A percentile compares a stretch with the other conserved stretches of the same genome.
These are phyloP conservation scores for Antennarius striatus DNA, from an alignment of 2,113 vertebrate genomes.

Conservation along the genomic window DNA sequence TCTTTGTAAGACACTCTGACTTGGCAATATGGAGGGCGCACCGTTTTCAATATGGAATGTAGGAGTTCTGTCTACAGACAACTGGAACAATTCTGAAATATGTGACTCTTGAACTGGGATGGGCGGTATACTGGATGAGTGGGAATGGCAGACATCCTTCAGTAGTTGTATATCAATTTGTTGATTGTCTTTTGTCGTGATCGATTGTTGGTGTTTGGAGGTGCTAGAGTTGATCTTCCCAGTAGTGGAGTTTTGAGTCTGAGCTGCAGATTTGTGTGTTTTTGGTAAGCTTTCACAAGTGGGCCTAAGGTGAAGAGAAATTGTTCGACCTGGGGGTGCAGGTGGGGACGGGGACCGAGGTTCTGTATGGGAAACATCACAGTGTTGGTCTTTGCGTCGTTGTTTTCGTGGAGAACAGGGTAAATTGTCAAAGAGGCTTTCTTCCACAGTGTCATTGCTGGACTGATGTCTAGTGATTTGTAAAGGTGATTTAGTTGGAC, in stretches of 20 bases:
- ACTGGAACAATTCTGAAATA: conserved; percentile 32
- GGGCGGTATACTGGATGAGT: conserved; percentile 57
- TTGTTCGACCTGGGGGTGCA: conserved; percentile 80
- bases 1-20: conserved; percentile 62
- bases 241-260: conserved; percentile 44
- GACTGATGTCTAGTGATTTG: conserved; percentile 61
- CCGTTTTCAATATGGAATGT: conserved; percentile 57
- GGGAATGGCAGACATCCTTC: conserved; percentile 71
- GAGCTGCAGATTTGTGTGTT: conserved; percentile 50
- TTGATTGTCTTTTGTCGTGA: conserved; percentile 56
- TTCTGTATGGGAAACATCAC: conserved; percentile 55
- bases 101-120: conserved; percentile 50
- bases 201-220: conserved; percentile 58
- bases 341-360: conserved; percentile 75
- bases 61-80: conserved; percentile 32
- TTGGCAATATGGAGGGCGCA: conserved; percentile 61
- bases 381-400: conserved; percentile 64
- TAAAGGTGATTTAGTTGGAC: conserved; percentile 57
- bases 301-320: conserved; percentile 81
- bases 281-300: conserved; percentile 64
- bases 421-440: conserved; percentile 68
- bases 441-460: conserved; percentile 66
- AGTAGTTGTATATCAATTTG: conserved; percentile 54
- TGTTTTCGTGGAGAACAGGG: conserved; percentile 74
- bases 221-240: conserved; percentile 37